These are phyloP conservation scores for Mya arenaria DNA, from an alignment of 1,140 invertebrate species.

Conservation along the genomic window DNA sequence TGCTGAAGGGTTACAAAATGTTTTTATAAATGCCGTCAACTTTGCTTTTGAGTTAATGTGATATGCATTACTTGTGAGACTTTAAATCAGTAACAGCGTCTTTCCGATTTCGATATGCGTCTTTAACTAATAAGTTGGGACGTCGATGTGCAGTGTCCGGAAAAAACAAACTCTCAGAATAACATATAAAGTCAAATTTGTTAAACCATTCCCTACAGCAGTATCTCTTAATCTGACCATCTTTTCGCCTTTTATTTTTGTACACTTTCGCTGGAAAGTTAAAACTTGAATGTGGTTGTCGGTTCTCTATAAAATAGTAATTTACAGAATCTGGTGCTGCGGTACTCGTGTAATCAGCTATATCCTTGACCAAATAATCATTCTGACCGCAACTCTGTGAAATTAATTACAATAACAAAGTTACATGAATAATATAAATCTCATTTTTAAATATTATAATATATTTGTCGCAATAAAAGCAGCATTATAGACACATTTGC, in stretches of 20 bases:
- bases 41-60: constrained; percentile 29
- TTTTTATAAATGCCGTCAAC: constrained; percentile 23
- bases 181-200: constrained; percentile 11
- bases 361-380: too few relatives aligned
- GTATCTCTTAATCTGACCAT: constrained; percentile 14
- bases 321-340: too few relatives aligned
- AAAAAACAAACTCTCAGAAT: constrained; percentile 18
- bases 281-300: background rate
- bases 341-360: too few relatives aligned
- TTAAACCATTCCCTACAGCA: constrained; percentile 7
- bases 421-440: too few relatives aligned
- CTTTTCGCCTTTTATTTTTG: constrained; percentile 23
- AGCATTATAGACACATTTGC: too few relatives aligned
- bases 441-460: too few relatives aligned
- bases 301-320: too few relatives aligned
- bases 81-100: constrained; percentile 11
- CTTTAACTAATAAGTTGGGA: background rate
- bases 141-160: constrained; percentile 23
- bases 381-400: too few relatives aligned
- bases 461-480: too few relatives aligned
- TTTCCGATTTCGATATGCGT: constrained; percentile 18
- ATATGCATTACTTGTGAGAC: constrained; percentile 21
- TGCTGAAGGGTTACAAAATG: background rate
- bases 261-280: constrained; percentile 2
- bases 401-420: too few relatives aligned